These are phyloP conservation scores for Clarias batrachus DNA, from an alignment of 2,113 vertebrate genomes.

Conservation along the genomic window DNA sequence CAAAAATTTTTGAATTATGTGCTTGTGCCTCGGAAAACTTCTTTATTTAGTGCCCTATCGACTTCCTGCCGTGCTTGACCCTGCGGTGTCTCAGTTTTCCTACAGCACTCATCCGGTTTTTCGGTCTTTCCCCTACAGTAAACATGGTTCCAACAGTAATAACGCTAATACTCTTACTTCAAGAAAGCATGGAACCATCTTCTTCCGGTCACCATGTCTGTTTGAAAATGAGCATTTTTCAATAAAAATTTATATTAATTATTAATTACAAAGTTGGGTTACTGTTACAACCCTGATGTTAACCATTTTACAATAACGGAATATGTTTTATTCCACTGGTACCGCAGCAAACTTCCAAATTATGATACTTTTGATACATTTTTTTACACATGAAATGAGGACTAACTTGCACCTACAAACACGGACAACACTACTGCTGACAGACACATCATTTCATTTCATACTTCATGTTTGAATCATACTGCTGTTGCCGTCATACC, in stretches of 20 bases:
- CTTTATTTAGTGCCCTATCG: neutral
- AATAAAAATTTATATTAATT: neutral
- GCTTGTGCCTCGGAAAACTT: conserved; percentile 10
- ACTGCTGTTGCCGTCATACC: no score
- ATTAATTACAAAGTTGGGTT: neutral
- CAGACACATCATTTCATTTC: no score
- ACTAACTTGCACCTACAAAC: no score
- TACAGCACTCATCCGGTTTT: conserved; percentile 21
- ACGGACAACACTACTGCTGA: no score
- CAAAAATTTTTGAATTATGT: neutral
- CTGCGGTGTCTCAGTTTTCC: conserved; percentile 6
- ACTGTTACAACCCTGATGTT: neutral
- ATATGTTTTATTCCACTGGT: neutral
- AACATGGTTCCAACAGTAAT: neutral
- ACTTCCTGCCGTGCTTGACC: conserved; percentile 26
- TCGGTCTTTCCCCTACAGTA: neutral
- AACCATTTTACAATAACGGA: neutral
- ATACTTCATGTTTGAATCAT: no score
- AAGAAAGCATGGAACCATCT: neutral
- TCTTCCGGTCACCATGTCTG: neutral
- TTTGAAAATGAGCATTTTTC: neutral
- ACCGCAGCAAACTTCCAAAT: neutral
- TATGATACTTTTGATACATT: neutral
- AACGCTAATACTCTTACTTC: neutral
- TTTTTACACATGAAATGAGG: no score